Evolutionary conservation across 1,140 invertebrate genomes (phyloP).

Genomic region (Heliconius congener): DNA sequence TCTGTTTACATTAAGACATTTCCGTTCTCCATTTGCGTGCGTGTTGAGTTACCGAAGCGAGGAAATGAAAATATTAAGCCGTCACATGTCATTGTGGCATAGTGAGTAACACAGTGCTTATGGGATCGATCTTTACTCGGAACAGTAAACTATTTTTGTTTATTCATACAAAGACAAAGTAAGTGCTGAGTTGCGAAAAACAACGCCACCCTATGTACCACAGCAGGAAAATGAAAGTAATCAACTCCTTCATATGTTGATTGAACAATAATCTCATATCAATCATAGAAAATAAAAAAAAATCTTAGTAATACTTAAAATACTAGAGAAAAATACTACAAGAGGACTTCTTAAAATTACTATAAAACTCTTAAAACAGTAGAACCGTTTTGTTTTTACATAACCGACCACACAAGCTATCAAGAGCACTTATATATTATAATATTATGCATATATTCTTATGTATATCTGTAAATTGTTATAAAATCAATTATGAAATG

Average conservation of each 20-base stretch:
- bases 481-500: conserved; percentile 11
- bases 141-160: no score
- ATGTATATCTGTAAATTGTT: conserved; percentile 1
- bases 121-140: no score
- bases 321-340: neutral
- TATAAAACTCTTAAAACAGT: neutral
- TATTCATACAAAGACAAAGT: no score
- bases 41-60: no score
- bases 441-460: conserved; percentile 13
- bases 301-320: neutral
- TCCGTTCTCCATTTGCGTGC: neutral
- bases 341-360: neutral
- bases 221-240: no score
- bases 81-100: no score
- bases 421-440: conserved; percentile 1
- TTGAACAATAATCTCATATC: no score
- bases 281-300: neutral
- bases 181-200: no score
- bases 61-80: no score
- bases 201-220: no score
- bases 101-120: no score
- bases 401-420: conserved; percentile 4
- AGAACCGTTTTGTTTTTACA: neutral
- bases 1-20: neutral
- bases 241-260: no score